Base-by-base conservation (phyloP, 1,140 invertebrate genomes). In the Plectus sambesii region DNA sequence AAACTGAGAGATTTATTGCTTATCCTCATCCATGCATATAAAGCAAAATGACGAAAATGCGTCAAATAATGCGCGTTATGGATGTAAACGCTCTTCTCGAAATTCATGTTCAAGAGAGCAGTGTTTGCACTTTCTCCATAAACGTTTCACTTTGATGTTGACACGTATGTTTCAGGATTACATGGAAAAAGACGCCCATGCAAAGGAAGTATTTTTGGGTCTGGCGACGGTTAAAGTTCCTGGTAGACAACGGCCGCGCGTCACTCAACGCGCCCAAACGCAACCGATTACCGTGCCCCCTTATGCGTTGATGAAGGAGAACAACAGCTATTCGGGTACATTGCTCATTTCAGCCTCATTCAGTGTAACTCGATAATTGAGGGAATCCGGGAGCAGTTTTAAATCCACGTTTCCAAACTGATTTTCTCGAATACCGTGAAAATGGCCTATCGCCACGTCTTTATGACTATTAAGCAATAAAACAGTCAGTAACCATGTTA, bases 171-270 rank as follows among this genome's bases (percentile, higher is more conserved):
- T 64, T 2, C 69, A 90, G 81, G 90, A 96, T 73, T 97, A 97
- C 66, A 94, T 94, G 89, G 86, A 94, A 61, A 85, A 96, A 73
- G 47, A 60, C n/a, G 79, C 84, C 17, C 87, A 92, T 72, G 88
- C 87, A 9, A 96, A 97, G 75, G 89, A 94, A 71, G 93, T 96
- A 60, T 83, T 86, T 17, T 72, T 97, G 23, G 86, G 90, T 65
- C 88, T 88, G 60, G 90, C 93, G 12, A 96, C 90, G 0, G 90
- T 97, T 3, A 94, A 96, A 75, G 85, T 94, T 19, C 89, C 90
- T 23, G 90, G 90, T 1, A 41, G 60, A 22, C 86, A 87, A 70
- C 86, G 85, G 64, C 87, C 85, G 0, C 76, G 85, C 57, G 85
- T 85, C 23, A 86, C 84, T 1, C 85, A 61, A 24, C 37, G 46